Percentiles rank a stretch among this genome's conserved stretches.
These are phyloP conservation scores for Anorthoa munda DNA, from an alignment of 2,888 invertebrate genomes.

Conservation along the genomic window DNA sequence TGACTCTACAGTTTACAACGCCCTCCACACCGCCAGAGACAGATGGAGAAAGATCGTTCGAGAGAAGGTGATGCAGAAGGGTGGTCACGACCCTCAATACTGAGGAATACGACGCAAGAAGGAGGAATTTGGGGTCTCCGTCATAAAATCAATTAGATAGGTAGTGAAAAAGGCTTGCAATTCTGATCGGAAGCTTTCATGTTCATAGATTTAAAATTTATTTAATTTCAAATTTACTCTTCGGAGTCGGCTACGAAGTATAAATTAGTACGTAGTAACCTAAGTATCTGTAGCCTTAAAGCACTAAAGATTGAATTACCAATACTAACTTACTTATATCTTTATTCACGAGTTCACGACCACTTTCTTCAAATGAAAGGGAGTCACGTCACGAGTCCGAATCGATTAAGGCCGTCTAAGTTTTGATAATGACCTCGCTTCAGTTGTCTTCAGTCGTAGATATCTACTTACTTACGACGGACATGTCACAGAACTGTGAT, in stretches of 20 bases:
- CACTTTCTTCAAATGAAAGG: slow-evolving; percentile 9
- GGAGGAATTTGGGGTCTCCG: too few relatives aligned
- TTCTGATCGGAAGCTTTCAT: too few relatives aligned
- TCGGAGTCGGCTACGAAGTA: background rate
- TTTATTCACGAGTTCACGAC: background rate
- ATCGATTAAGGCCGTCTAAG: slow-evolving; percentile 35
- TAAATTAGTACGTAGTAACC: background rate
- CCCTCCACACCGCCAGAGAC: too few relatives aligned
- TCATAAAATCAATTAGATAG: too few relatives aligned
- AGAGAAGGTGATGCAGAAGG: too few relatives aligned
- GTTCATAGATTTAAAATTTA: too few relatives aligned
- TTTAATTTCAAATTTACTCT: background rate
- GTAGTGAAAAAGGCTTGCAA: too few relatives aligned
- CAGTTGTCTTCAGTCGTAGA: too few relatives aligned
- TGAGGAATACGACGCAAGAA: too few relatives aligned
- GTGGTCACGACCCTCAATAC: too few relatives aligned
- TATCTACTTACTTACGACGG: background rate
- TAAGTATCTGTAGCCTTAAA: background rate
- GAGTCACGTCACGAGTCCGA: slow-evolving; percentile 6
- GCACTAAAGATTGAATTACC: background rate
- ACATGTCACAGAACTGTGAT: background rate
- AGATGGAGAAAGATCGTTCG: too few relatives aligned
- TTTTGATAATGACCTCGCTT: slow-evolving; percentile 28
- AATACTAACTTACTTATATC: slow-evolving; percentile 6
- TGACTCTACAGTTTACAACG: too few relatives aligned